Evolutionary conservation across 2,113 vertebrate genomes (phyloP), one percentile per base, ranked within the genome.

Genomic region (Perca schrenkii): DNA sequence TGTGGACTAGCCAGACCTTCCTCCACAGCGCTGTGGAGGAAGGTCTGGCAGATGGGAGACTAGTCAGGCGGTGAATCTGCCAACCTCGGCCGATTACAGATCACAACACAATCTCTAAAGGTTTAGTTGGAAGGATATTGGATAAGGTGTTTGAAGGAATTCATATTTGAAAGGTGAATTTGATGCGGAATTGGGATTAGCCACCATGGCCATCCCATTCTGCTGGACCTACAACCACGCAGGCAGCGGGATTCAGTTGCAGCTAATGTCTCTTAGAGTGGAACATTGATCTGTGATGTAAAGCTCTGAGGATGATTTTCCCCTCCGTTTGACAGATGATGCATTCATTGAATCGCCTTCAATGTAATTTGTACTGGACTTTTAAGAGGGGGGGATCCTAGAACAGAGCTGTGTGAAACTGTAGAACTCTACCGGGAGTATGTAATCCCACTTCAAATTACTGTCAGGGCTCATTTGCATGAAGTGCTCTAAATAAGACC

Each of bases 351-450:
- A 67, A 83, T 73, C 0, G 14, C 19, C 50, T 76, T 71, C 66
- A 67, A 25, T 46, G 66, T 68, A 61, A 69, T 66, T 67, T 61
- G 31, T 47, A 63, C 67, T 47, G 57, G 43, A 68, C 25, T 60
- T 22, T 64, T 21, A 11, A 53, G 61, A 66, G 31, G 31, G 25
- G 28, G 16, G 43, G n/a, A 73, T 62, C 54, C 67, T 62, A 52
- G 46, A 66, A 16, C 28, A 83, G 60, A 56, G 67, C 43, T 72
- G 77, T 52, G 47, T 63, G 80, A 87, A 87, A 84, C 82, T 58
- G 57, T 47, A 83, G 75, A 78, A 14, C 62, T 60, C 73, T 68
- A 14, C 4, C 3, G 52, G 34, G 67, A 28, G 21, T 47, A 46
- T 43, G 52, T 4, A 80, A 74, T 83, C 72, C 71, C 19, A 12